Conservation (phyloP, 2,888 invertebrate species). For the Microplitis deprimator region DNA sequence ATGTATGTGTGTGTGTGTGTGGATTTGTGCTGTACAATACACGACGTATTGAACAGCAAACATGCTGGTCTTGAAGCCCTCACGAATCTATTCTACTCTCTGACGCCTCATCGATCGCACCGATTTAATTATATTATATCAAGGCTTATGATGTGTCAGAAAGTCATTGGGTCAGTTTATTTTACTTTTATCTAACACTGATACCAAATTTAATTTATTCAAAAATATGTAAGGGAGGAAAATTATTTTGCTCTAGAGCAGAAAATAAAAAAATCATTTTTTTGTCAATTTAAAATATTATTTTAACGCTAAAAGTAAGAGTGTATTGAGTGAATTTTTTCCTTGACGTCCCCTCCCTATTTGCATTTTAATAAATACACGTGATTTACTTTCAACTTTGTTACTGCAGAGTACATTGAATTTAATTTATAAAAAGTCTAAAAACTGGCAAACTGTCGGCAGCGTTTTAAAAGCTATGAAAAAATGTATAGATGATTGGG, state of each 20-base stretch:
- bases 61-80: constrained; percentile 12
- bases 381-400: too few species aligned
- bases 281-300: not conserved
- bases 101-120: not conserved
- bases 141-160: constrained; percentile 34
- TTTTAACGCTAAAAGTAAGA: too few species aligned
- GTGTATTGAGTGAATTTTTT: too few species aligned
- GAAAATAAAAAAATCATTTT: not conserved
- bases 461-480: not conserved
- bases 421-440: too few species aligned
- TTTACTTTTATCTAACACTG: not conserved
- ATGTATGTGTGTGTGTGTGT: too few species aligned
- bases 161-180: constrained; percentile 31
- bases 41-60: not conserved
- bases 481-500: not conserved
- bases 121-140: constrained; percentile 28
- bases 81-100: constrained; percentile 7
- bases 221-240: too few species aligned
- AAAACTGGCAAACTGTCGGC: too few species aligned
- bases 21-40: too few species aligned
- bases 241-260: not conserved
- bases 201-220: too few species aligned
- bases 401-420: too few species aligned
- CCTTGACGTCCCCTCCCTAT: too few species aligned
- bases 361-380: too few species aligned